Percentiles rank a stretch among this genome's conserved stretches.
Conservation (phyloP, 1,140 invertebrate species). For the Chionoecetes opilio region DNA sequence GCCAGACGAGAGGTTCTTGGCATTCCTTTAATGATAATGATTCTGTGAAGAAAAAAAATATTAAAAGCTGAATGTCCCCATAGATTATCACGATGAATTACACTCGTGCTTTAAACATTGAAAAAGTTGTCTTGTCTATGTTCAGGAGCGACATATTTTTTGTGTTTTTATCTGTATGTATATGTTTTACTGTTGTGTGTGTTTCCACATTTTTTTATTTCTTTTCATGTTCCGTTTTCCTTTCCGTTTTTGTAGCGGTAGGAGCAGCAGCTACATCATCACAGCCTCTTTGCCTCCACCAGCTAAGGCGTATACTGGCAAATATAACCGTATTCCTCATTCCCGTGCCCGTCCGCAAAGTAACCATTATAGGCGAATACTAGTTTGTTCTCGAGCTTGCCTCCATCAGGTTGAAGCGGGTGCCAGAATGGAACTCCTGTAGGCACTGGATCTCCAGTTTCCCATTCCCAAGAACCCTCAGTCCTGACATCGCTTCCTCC, state of each 20-base stretch:
- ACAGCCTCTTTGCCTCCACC: neutral
- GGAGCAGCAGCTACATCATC: neutral
- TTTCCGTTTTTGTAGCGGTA: too few relatives aligned
- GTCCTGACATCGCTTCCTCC: neutral
- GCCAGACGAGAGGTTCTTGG: too few relatives aligned
- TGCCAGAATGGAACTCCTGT: slow-evolving; percentile 1
- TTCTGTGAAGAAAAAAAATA: too few relatives aligned
- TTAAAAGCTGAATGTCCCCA: too few relatives aligned
- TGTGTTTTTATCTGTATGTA: too few relatives aligned
- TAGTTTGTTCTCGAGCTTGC: neutral
- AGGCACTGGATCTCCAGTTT: neutral
- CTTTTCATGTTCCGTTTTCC: neutral
- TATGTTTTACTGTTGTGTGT: neutral
- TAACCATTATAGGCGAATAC: neutral
- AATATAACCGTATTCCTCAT: neutral
- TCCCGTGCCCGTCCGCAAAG: neutral
- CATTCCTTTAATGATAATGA: too few relatives aligned
- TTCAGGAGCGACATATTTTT: too few relatives aligned
- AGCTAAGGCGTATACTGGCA: neutral
- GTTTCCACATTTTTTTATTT: neutral
- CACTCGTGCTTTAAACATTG: too few relatives aligned
- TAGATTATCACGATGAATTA: too few relatives aligned
- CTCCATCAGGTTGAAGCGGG: neutral
- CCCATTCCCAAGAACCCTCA: neutral
- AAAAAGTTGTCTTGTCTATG: too few relatives aligned